These are phyloP conservation scores for Ammodytes marinus DNA, from an alignment of 2,113 vertebrate species.

Conservation along the genomic window DNA sequence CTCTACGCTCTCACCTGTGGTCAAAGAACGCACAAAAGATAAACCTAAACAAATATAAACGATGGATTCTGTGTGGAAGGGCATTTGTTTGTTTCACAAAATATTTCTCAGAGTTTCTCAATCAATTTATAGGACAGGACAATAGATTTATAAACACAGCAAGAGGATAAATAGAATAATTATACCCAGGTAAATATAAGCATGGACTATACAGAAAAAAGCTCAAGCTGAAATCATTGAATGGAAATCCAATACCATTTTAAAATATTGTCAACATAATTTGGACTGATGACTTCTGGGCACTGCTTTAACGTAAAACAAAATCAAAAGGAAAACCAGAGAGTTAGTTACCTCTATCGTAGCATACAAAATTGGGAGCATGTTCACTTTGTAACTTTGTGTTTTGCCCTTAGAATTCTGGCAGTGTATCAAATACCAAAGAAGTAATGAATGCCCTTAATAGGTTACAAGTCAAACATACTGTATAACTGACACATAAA, in stretches of 20 bases:
- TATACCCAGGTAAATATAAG: not conserved
- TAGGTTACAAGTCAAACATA: not conserved
- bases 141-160: not conserved
- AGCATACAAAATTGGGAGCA: slow-evolving; percentile 35
- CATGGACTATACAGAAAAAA: not conserved
- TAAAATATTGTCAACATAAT: slow-evolving; percentile 46
- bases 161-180: not conserved
- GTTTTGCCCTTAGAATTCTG: not conserved
- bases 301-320: slow-evolving; percentile 10
- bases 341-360: slow-evolving; percentile 38
- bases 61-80: not conserved
- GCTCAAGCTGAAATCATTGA: not conserved
- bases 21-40: not conserved
- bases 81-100: not conserved
- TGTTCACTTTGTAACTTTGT: slow-evolving; percentile 22
- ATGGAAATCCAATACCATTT: slow-evolving; percentile 28
- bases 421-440: not conserved
- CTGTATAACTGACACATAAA: not conserved
- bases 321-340: slow-evolving; percentile 55
- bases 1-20: slow-evolving; percentile 95
- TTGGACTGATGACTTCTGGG: slow-evolving; percentile 34
- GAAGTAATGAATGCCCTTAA: not conserved
- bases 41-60: not conserved
- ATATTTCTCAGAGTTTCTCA: not conserved
- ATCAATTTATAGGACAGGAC: not conserved